Conservation (phyloP, 2,888 invertebrate genomes). For the Halictus ligatus region DNA sequence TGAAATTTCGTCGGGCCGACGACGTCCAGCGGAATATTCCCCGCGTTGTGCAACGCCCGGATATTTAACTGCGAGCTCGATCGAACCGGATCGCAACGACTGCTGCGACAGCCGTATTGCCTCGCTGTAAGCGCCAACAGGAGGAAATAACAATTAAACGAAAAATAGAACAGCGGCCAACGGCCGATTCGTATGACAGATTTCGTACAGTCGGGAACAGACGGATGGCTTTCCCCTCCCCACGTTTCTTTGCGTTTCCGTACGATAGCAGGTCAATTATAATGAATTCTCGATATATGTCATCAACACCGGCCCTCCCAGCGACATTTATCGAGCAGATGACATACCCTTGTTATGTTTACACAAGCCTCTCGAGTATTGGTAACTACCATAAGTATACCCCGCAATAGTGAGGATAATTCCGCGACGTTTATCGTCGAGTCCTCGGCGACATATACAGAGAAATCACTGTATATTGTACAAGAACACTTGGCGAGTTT, state of each 20-base stretch:
- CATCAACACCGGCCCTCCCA: no score
- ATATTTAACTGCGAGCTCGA: constrained; percentile 65
- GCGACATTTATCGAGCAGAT: no score
- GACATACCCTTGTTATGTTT: no score
- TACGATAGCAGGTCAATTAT: no score
- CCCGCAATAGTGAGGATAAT: no score
- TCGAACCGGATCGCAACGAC: constrained; percentile 13
- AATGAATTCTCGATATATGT: no score
- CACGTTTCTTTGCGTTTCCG: not conserved
- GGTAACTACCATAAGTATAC: no score
- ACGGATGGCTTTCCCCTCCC: not conserved
- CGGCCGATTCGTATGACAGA: not conserved
- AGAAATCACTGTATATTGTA: no score
- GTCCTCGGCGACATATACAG: no score
- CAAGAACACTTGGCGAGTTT: no score
- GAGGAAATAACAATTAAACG: not conserved
- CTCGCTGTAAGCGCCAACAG: not conserved
- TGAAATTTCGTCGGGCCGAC: constrained; percentile 56
- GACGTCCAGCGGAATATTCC: constrained; percentile 58
- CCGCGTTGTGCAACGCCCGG: constrained; percentile 62
- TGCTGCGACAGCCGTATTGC: not conserved
- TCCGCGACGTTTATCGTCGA: no score
- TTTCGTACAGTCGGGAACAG: not conserved
- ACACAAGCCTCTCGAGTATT: no score
- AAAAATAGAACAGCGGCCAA: not conserved